Evolutionary conservation across 2,888 invertebrate genomes (phyloP).

Genomic region (Brenthis daphne): DNA sequence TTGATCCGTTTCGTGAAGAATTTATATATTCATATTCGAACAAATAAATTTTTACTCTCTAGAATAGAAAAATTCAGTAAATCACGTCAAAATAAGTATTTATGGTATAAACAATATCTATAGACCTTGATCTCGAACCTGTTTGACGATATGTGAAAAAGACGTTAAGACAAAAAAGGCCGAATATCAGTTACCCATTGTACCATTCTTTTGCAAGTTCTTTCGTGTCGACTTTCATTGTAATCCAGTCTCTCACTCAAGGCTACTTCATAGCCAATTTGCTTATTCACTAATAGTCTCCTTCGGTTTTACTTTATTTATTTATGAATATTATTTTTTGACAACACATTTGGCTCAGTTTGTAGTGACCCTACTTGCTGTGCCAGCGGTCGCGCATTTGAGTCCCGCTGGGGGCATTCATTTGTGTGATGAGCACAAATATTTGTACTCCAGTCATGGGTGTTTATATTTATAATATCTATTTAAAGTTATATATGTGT

Average conservation of each 20-base stretch:
- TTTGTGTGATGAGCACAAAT: too few relatives aligned
- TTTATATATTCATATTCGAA: too few relatives aligned
- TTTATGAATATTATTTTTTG: neutral
- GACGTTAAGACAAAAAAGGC: slow-evolving; percentile 15
- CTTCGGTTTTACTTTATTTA: neutral
- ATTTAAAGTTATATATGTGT: too few relatives aligned
- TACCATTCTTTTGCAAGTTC: slow-evolving; percentile 38
- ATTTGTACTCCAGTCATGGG: too few relatives aligned
- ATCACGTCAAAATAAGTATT: neutral
- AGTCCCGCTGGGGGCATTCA: too few relatives aligned
- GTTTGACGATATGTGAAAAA: slow-evolving; percentile 6
- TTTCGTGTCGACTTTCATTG: slow-evolving; percentile 38
- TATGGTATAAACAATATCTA: neutral
- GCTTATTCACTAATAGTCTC: neutral
- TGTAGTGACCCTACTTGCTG: too few relatives aligned
- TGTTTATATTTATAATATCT: too few relatives aligned
- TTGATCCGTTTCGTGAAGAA: too few relatives aligned
- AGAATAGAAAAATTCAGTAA: neutral
- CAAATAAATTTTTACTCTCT: too few relatives aligned
- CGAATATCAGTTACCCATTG: slow-evolving; percentile 40
- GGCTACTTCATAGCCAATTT: slow-evolving; percentile 21
- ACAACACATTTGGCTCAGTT: too few relatives aligned
- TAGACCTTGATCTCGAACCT: slow-evolving; percentile 3
- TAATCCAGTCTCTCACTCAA: slow-evolving; percentile 33
- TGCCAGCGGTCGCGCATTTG: too few relatives aligned